Evolutionary conservation across 1,140 invertebrate species (phyloP).

Genomic region (Melitaea cinxia): DNA sequence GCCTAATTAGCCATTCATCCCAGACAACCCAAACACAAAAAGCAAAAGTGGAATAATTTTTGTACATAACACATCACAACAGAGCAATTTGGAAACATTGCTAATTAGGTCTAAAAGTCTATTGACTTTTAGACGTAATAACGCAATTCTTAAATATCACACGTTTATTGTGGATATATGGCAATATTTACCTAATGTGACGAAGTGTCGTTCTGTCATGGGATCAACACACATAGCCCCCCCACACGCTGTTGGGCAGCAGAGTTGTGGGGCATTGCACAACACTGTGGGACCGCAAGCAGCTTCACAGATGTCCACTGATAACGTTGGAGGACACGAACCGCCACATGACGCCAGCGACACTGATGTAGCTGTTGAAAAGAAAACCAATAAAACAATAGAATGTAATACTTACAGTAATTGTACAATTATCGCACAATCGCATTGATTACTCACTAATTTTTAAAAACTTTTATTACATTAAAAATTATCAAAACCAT

Average conservation of each 20-base stretch:
- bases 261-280: conserved; percentile 59
- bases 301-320: conserved; percentile 59
- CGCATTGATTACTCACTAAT: no score
- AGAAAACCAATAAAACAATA: background rate
- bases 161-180: background rate
- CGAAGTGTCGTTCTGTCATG: conserved; percentile 71
- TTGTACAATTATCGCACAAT: no score
- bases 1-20: no score
- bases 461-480: no score
- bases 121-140: no score
- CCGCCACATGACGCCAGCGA: conserved; percentile 32
- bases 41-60: no score
- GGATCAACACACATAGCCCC: conserved; percentile 81
- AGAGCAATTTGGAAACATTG: no score
- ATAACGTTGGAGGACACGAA: conserved; percentile 64
- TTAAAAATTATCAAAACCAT: no score
- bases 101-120: no score
- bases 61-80: no score
- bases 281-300: conserved; percentile 44
- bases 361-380: conserved; percentile 23
- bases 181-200: conserved; percentile 49
- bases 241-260: conserved; percentile 82
- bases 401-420: background rate
- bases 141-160: no score
- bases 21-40: no score